Conservation (phyloP, 2,113 vertebrate genomes). For the Mugil cephalus region DNA sequence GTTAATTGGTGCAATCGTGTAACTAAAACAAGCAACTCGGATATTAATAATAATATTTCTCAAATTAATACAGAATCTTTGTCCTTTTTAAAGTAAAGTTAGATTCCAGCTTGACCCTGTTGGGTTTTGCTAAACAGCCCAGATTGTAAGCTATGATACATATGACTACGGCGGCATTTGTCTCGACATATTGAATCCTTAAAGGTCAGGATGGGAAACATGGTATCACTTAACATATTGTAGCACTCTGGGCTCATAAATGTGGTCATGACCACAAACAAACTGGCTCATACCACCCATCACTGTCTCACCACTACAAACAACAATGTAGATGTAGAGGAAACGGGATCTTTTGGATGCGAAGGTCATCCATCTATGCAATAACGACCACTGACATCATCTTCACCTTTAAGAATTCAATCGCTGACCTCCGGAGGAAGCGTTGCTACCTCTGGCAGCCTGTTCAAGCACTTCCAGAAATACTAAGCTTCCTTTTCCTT, state of each 20-base stretch:
- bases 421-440: slow-evolving; percentile 4
- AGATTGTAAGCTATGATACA: not conserved
- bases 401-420: slow-evolving; percentile 43
- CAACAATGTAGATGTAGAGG: not conserved
- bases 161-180: slow-evolving; percentile 11
- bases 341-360: not conserved
- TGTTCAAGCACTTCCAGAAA: slow-evolving; percentile 18
- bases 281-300: too few species aligned
- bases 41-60: too few species aligned
- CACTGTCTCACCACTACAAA: too few species aligned
- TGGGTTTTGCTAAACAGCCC: not conserved
- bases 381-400: not conserved
- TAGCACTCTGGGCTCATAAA: slow-evolving; percentile 33
- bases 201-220: slow-evolving; percentile 29
- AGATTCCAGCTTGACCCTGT: too few species aligned
- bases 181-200: slow-evolving; percentile 19
- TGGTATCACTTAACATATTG: slow-evolving; percentile 2
- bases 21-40: too few species aligned
- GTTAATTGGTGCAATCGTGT: too few species aligned
- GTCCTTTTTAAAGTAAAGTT: not conserved
- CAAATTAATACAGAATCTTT: not conserved
- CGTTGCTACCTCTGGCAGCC: slow-evolving; percentile 21
- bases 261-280: slow-evolving; percentile 11
- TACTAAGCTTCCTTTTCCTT: slow-evolving; percentile 32
- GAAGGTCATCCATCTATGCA: slow-evolving; percentile 44